Evolutionary conservation across 2,797 vertebrate genomes (phyloP).

Genomic region (Pogoniulus pusillus): DNA sequence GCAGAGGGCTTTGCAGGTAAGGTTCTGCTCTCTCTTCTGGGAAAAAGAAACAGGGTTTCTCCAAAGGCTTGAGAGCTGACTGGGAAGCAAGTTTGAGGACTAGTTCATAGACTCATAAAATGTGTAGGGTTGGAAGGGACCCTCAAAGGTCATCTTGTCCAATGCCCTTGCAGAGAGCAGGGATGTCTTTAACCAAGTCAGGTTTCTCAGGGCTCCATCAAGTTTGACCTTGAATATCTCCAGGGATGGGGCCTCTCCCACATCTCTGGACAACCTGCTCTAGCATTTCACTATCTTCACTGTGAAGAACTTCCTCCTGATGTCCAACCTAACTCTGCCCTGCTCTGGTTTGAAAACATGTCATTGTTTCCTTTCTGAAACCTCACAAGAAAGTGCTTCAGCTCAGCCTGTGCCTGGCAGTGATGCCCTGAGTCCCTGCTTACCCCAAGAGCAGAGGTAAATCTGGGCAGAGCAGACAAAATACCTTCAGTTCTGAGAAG

Average conservation of each 20-base stretch:
- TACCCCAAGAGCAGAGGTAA: background rate
- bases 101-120: too few species aligned
- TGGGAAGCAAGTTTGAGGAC: background rate
- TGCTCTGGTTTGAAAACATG: background rate
- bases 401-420: background rate
- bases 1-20: slow-evolving; percentile 90
- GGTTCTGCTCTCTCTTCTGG: background rate
- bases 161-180: too few species aligned
- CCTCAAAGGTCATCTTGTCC: too few species aligned
- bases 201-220: too few species aligned
- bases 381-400: background rate
- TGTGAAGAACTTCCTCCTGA: too few species aligned
- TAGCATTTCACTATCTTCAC: too few species aligned
- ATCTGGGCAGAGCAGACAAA: background rate
- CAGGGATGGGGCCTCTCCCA: too few species aligned
- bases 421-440: accelerated
- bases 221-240: too few species aligned
- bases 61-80: background rate
- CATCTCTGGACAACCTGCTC: too few species aligned
- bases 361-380: background rate
- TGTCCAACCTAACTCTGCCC: too few species aligned
- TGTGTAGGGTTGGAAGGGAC: too few species aligned
- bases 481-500: background rate
- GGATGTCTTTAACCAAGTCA: too few species aligned
- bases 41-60: background rate